Evolutionary conservation across 1,140 invertebrate genomes (phyloP).

Genomic region (Platyura marginata): DNA sequence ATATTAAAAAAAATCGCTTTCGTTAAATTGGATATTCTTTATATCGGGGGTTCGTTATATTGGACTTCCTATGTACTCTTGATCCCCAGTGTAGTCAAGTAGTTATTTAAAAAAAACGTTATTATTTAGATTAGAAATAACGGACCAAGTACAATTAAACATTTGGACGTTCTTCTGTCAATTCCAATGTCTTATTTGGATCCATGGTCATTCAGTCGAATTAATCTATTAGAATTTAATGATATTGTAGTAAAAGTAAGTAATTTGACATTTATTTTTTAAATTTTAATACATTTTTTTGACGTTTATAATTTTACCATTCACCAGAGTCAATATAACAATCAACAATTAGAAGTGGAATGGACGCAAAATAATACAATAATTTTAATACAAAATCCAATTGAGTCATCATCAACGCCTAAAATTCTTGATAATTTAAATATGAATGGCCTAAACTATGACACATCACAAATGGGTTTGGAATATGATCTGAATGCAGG

Average conservation of each 20-base stretch:
- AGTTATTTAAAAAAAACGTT: background rate
- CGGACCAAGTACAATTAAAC: constrained; percentile 14
- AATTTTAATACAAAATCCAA: constrained; percentile 12
- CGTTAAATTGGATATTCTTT: no score
- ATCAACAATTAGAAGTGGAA: constrained; percentile 12
- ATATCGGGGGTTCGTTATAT: no score
- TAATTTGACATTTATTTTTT: background rate
- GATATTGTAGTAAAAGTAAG: constrained; percentile 15
- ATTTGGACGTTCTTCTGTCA: constrained; percentile 13
- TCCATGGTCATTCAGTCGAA: constrained; percentile 9
- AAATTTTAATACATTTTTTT: background rate
- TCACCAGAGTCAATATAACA: constrained; percentile 10
- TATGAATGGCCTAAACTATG: constrained; percentile 2
- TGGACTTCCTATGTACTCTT: no score
- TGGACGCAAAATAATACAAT: constrained; percentile 16
- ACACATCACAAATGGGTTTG: constrained; percentile 1
- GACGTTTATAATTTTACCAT: background rate
- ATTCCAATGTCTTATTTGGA: constrained; percentile 20
- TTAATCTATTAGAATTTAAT: constrained; percentile 15
- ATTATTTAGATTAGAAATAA: constrained; percentile 4
- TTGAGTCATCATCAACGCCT: constrained; percentile 6
- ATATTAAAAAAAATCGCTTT: no score
- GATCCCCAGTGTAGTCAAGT: no score
- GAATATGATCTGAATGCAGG: constrained; percentile 2
- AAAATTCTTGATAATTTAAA: background rate